A percentile compares a stretch with the other conserved stretches of the same genome.
Evolutionary conservation across 2,113 vertebrate genomes (phyloP).

Genomic region (Neofelis nebulosa): DNA sequence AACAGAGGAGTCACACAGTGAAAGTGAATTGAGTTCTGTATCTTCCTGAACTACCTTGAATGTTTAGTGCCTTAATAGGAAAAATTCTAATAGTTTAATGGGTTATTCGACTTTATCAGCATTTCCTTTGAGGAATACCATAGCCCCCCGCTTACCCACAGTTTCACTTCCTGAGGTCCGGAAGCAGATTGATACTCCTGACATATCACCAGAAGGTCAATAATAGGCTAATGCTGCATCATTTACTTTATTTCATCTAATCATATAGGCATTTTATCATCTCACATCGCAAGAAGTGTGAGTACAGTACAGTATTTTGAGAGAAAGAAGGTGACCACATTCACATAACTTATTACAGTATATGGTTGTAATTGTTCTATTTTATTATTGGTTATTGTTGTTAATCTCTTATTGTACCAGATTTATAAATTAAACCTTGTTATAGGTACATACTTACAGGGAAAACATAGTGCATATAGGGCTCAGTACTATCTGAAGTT

Average conservation of each 20-base stretch:
- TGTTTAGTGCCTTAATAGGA: conserved; percentile 6
- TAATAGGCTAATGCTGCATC: not conserved
- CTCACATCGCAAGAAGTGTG: not conserved
- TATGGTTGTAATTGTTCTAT: not conserved
- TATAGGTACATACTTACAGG: not conserved
- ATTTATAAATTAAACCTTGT: not conserved
- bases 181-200: not conserved
- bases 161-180: not conserved
- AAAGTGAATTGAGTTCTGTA: not conserved
- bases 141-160: not conserved
- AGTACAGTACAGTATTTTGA: not conserved
- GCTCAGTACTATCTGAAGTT: not conserved
- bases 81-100: not conserved
- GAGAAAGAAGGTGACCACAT: not conserved
- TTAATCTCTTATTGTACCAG: not conserved
- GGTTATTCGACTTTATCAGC: not conserved
- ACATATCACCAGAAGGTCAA: not conserved
- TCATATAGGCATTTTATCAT: not conserved
- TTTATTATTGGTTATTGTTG: not conserved
- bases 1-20: not conserved
- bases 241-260: not conserved
- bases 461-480: not conserved
- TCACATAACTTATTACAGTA: not conserved
- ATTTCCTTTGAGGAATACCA: not conserved
- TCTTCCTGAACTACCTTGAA: not conserved